These are phyloP conservation scores for Anabacerthia variegaticeps DNA, from an alignment of 2,797 vertebrate genomes.

Conservation along the genomic window DNA sequence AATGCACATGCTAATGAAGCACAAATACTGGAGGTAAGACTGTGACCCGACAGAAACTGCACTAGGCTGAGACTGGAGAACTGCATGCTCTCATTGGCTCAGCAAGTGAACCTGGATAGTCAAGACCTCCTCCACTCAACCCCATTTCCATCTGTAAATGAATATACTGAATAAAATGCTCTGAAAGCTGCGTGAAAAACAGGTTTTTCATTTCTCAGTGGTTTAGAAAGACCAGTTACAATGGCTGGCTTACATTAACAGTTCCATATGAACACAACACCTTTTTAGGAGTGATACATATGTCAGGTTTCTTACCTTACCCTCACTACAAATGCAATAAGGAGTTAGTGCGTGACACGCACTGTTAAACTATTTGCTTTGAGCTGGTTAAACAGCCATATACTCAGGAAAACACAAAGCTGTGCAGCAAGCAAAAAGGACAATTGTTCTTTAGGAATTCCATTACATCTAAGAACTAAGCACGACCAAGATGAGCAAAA, in stretches of 20 bases:
- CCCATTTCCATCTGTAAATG: not conserved
- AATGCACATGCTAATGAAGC: not conserved
- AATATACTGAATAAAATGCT: not conserved
- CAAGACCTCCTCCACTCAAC: not conserved
- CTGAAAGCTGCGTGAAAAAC: not conserved
- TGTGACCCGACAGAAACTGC: not conserved
- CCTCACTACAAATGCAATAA: not conserved
- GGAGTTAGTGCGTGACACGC: not conserved
- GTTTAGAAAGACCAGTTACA: not conserved
- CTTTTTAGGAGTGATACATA: not conserved
- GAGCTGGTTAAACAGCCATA: not conserved
- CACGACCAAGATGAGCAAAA: not conserved
- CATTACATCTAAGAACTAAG: not conserved
- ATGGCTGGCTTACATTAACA: not conserved
- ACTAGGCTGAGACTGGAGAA: not conserved
- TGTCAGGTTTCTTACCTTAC: not conserved
- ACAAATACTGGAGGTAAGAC: not conserved
- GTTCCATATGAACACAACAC: not conserved
- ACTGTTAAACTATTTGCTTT: not conserved
- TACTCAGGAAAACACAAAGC: not conserved
- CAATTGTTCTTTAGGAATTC: not conserved
- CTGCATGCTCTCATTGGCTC: not conserved
- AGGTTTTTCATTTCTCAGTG: not conserved
- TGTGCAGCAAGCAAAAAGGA: not conserved
- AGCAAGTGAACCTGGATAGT: not conserved